Conservation (phyloP, 2,888 invertebrate species). For the Dynastes tityus region DNA sequence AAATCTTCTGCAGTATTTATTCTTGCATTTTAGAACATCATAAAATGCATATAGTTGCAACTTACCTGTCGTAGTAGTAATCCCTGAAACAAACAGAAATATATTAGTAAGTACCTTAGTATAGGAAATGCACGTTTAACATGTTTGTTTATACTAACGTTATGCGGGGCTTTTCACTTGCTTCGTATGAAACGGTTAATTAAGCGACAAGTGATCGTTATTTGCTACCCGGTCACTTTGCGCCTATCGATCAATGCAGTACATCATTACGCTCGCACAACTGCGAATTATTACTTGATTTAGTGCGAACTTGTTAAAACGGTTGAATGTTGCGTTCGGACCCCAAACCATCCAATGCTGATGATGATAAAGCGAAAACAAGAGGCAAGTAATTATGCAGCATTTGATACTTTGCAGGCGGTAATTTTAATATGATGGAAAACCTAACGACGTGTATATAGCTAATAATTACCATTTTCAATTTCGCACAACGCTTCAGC, state of each 20-base stretch:
- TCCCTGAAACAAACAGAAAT: slow-evolving; percentile 75
- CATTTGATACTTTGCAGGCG: neutral
- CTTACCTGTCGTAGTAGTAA: slow-evolving; percentile 81
- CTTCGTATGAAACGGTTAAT: slow-evolving; percentile 39
- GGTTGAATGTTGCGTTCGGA: neutral
- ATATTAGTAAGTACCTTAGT: slow-evolving; percentile 34
- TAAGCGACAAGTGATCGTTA: slow-evolving; percentile 55
- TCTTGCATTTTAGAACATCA: too few relatives aligned
- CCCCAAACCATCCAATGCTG: neutral
- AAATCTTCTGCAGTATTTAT: too few relatives aligned
- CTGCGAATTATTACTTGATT: slow-evolving; percentile 29
- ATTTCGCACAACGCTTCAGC: neutral
- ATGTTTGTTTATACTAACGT: neutral
- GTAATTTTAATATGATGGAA: slow-evolving; percentile 12
- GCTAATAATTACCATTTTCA: neutral
- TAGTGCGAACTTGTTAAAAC: slow-evolving; percentile 20
- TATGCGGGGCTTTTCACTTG: neutral
- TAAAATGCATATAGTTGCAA: slow-evolving; percentile 48
- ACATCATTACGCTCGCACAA: slow-evolving; percentile 3
- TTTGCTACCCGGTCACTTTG: slow-evolving; percentile 2
- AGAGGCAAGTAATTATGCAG: slow-evolving; percentile 14
- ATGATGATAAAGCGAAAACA: slow-evolving; percentile 3
- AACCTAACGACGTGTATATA: slow-evolving; percentile 9
- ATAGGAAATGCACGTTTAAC: neutral
- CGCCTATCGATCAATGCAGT: neutral